These are phyloP conservation scores for Ara ararauna DNA, from an alignment of 2,797 vertebrate genomes.

Conservation along the genomic window DNA sequence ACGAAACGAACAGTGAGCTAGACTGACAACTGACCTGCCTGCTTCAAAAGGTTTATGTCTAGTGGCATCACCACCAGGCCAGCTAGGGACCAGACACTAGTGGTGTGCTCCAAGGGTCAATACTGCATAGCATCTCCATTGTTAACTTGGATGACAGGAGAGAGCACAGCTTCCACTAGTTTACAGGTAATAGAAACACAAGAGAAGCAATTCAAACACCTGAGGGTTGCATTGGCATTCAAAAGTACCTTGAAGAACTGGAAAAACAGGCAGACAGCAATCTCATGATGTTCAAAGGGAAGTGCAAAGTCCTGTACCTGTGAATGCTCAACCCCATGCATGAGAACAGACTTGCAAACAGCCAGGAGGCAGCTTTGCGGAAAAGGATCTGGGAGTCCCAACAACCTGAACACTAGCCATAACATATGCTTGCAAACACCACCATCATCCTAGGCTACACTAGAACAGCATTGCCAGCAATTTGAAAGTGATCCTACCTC, in stretches of 20 bases:
- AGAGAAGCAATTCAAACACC: not conserved
- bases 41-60: not conserved
- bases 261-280: not conserved
- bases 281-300: not conserved
- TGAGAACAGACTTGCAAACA: not conserved
- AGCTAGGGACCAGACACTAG: not conserved
- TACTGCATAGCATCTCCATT: not conserved
- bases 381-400: not conserved
- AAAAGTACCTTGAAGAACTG: not conserved
- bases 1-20: fast-evolving
- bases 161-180: not conserved
- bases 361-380: not conserved
- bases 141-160: not conserved
- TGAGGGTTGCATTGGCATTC: not conserved
- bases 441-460: not conserved
- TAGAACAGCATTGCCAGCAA: not conserved
- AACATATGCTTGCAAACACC: fast-evolving
- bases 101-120: not conserved
- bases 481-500: not conserved
- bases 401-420: not conserved
- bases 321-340: not conserved
- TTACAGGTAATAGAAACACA: not conserved
- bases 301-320: not conserved
- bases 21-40: not conserved
- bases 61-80: not conserved